Evolutionary conservation across 2,797 vertebrate genomes (phyloP), one percentile per base, ranked within the genome.

Genomic region (Girardinus metallicus): DNA sequence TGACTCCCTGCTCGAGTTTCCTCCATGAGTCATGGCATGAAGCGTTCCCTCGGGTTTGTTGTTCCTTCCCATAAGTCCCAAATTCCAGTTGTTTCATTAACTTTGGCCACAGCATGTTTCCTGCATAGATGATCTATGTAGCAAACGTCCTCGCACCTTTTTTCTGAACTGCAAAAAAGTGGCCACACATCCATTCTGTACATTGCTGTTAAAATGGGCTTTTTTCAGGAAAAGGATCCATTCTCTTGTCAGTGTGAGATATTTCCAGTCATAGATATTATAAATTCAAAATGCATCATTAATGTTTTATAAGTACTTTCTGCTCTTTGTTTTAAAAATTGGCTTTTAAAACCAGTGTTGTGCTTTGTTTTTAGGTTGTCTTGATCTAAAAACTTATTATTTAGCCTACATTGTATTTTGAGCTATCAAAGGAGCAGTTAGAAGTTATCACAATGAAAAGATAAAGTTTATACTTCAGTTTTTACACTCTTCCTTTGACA

Each of bases 401-500:
- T 68, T 26, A 39, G 11, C 21, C 64, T 41, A 51, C 49, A 51
- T 23, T 23, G 51, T 26, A 26, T 72, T 41, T 7, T 39, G 34
- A 66, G 55, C 71, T 29, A 6, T 43, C 29, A 62, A 49, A 64
- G 71, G 39, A 55, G 36, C 3, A 39, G 36, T 66, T 66, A 23
- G 18, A 66, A 12, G 18, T 39, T 66, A 39, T 21, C 18, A 39
- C 18, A 39, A 11, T 39, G 34, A 21, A 23, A 66, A 66, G 36
- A 23, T 26, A 4, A 53, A 36, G 7, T 39, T 21, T 80, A 11
- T 64, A 23, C 26, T 44, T 44, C 13, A 29, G 62, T 43, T 68
- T 47, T 23, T 41, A 13, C 41, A 11, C 47, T 34, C 31, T 5
- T 83, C 57, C 79, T 71, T 51, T 62, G 21, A 1, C 53, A 94